Base-by-base conservation (phyloP, 2,797 vertebrate genomes). In the Tolypeutes matacus region DNA sequence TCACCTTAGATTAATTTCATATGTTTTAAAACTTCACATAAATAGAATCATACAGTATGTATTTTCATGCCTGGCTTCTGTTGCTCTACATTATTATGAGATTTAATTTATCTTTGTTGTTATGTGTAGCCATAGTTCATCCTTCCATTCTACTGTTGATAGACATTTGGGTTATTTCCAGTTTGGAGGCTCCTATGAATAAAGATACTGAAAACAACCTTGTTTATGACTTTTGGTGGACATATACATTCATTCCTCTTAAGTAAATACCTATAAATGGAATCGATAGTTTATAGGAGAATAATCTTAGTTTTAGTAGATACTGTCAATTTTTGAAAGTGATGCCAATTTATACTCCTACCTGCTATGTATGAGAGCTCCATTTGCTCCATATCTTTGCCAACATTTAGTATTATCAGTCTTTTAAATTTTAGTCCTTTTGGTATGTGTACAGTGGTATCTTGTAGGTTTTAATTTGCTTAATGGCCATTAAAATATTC, bases 401-500 rank as follows among this genome's bases (percentile, higher is more conserved):
- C 77, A 78, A 21, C 49, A 65, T 72, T 77, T 62, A 25, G 42
- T 46, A 60, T 62, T 64, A 67, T 70, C 58, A 62, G 0, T 56
- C 65, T 93, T 86, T 65, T 58, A 92, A 46, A 46, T 60, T 86
- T 93, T 62, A 62, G 83, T 80, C 84, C 10, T 88, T 84, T 93
- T 56, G n/a, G 25, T 70, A 29, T 36, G n/a, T 77, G 18, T 39
- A 65, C 13, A 82, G 67, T 49, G 23, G 17, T 21, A 69, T 73
- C n/a, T 65, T 81, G 20, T 6, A 60, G 7, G 0, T 36, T 93
- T 86, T 53, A 89, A 77, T 49, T 86, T 89, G 69, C 46, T 86
- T 36, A 51, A 18, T 82, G 65, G 53, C 27, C 89, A 60, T 29
- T 82, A 36, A 76, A 31, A 77, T 39, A 56, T 65, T 13, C 36